Base-by-base conservation (phyloP, 2,113 vertebrate genomes). In the Patagioenas fasciata region DNA sequence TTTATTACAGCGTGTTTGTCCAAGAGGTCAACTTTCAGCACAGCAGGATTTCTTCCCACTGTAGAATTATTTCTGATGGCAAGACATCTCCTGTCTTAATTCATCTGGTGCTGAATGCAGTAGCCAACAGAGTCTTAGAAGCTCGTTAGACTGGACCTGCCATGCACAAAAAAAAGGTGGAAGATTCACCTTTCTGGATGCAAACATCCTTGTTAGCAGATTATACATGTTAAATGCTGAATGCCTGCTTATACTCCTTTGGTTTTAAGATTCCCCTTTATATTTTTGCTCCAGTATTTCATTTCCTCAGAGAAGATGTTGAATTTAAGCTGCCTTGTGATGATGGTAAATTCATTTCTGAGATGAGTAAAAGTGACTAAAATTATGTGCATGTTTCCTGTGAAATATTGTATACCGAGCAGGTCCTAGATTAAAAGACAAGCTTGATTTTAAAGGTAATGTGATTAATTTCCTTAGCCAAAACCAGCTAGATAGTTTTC, bases 1-100 rank as follows among this genome's bases (percentile, higher is more conserved):
- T 98, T 98, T 98, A 98, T 98, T 97, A 97, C 81, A 96, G 80
- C 38, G 13, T 98, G 97, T 98, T 98, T 98, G 98, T 98, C 98
- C 98, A 98, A 98, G 97, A 97, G 98, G 98, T 98, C 98, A 98
- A 93, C 92, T 98, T 97, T 96, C 94, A 94, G 94, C 96, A 91
- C 88, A 82, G 96, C 93, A 93, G 89, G 95, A 96, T 95, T 96
- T 96, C 91, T 97, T 88, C 85, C 73, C 77, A 56, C 78, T 81
- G 65, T 96, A 96, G 96, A 98, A 98, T 97, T 95, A 97, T 98
- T 98, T 97, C 97, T 95, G 83, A 95, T 85, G 95, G 90, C 24
- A 85, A 92, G 96, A 94, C 66, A 92, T 95, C 85, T 93, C 92
- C 66, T 10, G 7, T 94, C 75, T 87, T 95, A 96, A 96, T 94